Conservation (phyloP, 2,797 vertebrate genomes). For the Sarcophilus harrisii region DNA sequence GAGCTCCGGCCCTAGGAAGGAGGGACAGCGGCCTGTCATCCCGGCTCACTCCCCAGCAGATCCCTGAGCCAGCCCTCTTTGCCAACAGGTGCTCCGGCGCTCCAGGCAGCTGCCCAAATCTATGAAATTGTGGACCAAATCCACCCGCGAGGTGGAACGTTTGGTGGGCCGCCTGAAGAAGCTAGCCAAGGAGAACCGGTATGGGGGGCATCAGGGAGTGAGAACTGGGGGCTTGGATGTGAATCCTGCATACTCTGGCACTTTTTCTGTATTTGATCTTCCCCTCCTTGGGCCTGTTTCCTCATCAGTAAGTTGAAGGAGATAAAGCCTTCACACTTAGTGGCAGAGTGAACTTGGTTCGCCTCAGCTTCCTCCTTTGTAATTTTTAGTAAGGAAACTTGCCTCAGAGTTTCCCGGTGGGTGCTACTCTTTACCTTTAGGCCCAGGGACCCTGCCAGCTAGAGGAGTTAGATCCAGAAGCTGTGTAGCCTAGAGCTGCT, state of each 20-base stretch:
- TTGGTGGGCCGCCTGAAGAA: constrained; percentile 94
- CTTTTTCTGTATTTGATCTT: constrained; percentile 50
- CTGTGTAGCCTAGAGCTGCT: not conserved
- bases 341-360: not conserved
- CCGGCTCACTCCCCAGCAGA: constrained; percentile 25
- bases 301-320: not conserved
- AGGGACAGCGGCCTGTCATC: not conserved
- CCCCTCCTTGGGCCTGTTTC: not conserved
- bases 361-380: not conserved
- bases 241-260: constrained; percentile 56
- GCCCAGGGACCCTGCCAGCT: not conserved
- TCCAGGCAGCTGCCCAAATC: constrained; percentile 79
- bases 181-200: constrained; percentile 90
- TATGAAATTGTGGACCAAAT: constrained; percentile 84
- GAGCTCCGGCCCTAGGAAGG: constrained; percentile 34
- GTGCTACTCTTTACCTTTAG: not conserved
- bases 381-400: not conserved
- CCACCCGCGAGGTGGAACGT: constrained; percentile 91
- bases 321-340: not conserved
- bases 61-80: constrained; percentile 62
- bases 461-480: not conserved
- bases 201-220: constrained; percentile 35
- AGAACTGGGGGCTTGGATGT: constrained; percentile 57
- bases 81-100: constrained; percentile 84
- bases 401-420: not conserved